These are phyloP conservation scores for Clarias gariepinus DNA, from an alignment of 2,113 vertebrate species.

Conservation along the genomic window DNA sequence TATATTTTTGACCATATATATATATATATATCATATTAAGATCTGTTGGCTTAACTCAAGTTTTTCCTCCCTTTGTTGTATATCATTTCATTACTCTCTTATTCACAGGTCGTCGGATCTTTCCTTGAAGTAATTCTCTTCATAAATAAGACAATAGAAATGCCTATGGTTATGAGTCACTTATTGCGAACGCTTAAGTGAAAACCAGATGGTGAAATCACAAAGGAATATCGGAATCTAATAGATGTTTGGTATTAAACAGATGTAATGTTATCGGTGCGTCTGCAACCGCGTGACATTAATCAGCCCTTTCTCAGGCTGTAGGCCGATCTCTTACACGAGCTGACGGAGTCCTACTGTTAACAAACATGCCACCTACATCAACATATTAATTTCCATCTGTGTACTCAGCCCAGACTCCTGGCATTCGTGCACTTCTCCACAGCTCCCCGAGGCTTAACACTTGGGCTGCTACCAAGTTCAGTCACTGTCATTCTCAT, in stretches of 20 bases:
- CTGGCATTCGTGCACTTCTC: constrained; percentile 68
- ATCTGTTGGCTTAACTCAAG: background rate
- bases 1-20: background rate
- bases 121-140: constrained; percentile 7
- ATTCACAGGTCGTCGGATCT: constrained; percentile 10
- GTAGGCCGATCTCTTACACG: constrained; percentile 61
- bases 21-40: background rate
- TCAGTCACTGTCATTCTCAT: constrained; percentile 68
- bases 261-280: constrained; percentile 42
- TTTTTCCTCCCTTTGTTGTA: background rate
- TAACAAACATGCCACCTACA: constrained; percentile 75
- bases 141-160: constrained; percentile 21
- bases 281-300: constrained; percentile 37
- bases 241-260: constrained; percentile 44
- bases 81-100: background rate
- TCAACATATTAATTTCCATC: constrained; percentile 67
- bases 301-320: constrained; percentile 52
- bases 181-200: constrained; percentile 1
- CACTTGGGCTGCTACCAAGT: constrained; percentile 70
- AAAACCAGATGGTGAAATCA: constrained; percentile 42
- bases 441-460: constrained; percentile 65
- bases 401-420: constrained; percentile 66
- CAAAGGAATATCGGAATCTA: constrained; percentile 40
- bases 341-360: constrained; percentile 75
- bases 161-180: constrained; percentile 11